These are phyloP conservation scores for Nixonia krombeini DNA, from an alignment of 1,140 invertebrate species.

Conservation along the genomic window DNA sequence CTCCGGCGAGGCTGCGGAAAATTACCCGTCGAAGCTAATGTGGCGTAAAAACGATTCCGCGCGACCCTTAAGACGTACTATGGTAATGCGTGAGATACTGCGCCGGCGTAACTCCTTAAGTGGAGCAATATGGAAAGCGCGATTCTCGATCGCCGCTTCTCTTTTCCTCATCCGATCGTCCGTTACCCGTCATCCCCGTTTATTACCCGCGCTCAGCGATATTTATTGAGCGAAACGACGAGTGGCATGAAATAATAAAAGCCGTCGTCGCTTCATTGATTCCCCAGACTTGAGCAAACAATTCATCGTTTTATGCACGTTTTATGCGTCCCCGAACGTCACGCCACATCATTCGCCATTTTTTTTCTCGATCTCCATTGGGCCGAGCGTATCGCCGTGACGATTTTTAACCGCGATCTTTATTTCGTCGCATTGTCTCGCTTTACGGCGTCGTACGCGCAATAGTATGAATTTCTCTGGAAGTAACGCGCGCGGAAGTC, in stretches of 20 bases:
- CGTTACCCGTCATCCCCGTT: too few relatives aligned
- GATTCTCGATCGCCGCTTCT: too few relatives aligned
- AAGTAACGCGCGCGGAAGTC: conserved; percentile 18
- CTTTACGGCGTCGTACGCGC: conserved; percentile 4
- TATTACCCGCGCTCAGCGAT: neutral
- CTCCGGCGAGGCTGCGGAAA: conserved; percentile 38
- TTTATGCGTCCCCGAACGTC: conserved; percentile 12
- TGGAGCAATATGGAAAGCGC: neutral
- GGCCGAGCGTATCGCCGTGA: neutral
- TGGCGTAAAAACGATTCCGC: conserved; percentile 45
- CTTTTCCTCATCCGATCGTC: too few relatives aligned
- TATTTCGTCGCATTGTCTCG: conserved; percentile 22
- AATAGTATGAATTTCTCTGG: conserved; percentile 19
- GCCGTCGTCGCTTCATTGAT: too few relatives aligned
- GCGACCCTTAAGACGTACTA: conserved; percentile 41
- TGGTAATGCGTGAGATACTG: conserved; percentile 23
- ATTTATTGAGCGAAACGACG: neutral
- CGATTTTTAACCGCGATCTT: conserved; percentile 22
- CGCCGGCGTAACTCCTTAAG: neutral
- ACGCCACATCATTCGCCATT: conserved; percentile 1
- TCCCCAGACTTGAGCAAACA: conserved; percentile 14
- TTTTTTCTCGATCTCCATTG: conserved; percentile 14
- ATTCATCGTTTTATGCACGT: conserved; percentile 10
- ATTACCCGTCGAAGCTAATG: conserved; percentile 47
- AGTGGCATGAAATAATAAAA: too few relatives aligned